A percentile compares a stretch with the other conserved stretches of the same genome.
Conservation (phyloP, 2,888 invertebrate species). For the Pheosia gnoma region DNA sequence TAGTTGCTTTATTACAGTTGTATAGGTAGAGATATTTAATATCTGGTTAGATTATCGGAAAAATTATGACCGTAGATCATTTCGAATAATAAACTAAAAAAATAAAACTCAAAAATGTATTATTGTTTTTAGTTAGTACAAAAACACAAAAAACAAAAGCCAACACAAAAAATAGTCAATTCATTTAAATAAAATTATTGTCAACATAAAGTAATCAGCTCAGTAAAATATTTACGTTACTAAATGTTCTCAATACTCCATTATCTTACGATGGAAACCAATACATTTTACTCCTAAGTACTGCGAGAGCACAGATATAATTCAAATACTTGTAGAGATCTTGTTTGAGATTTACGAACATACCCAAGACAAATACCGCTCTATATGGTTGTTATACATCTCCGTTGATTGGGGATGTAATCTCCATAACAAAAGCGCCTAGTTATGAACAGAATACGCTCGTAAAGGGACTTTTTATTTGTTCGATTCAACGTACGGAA, state of each 20-base stretch:
- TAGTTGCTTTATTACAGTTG: neutral
- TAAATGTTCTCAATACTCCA: neutral
- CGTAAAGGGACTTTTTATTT: constrained; percentile 22
- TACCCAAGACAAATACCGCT: constrained; percentile 19
- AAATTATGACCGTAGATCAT: too few relatives aligned
- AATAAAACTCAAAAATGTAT: too few relatives aligned
- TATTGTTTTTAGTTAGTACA: too few relatives aligned
- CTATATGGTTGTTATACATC: constrained; percentile 13
- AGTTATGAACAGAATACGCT: constrained; percentile 34
- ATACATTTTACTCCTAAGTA: constrained; percentile 2
- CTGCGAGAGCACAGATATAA: neutral
- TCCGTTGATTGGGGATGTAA: constrained; percentile 29
- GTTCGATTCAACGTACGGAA: constrained; percentile 12
- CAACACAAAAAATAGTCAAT: too few relatives aligned
- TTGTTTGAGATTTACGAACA: constrained; percentile 8
- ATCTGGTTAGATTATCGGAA: too few relatives aligned
- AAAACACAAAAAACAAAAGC: too few relatives aligned
- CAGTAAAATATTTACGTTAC: too few relatives aligned
- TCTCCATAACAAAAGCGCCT: constrained; percentile 45
- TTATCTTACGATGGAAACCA: neutral
- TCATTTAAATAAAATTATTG: too few relatives aligned
- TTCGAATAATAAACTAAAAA: too few relatives aligned
- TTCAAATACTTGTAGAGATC: constrained; percentile 11
- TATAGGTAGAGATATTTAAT: too few relatives aligned
- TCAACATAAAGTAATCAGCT: too few relatives aligned